Percentiles rank a stretch among this genome's conserved stretches.
Conservation (phyloP, 1,140 invertebrate genomes). For the Tetranychus urticae region DNA sequence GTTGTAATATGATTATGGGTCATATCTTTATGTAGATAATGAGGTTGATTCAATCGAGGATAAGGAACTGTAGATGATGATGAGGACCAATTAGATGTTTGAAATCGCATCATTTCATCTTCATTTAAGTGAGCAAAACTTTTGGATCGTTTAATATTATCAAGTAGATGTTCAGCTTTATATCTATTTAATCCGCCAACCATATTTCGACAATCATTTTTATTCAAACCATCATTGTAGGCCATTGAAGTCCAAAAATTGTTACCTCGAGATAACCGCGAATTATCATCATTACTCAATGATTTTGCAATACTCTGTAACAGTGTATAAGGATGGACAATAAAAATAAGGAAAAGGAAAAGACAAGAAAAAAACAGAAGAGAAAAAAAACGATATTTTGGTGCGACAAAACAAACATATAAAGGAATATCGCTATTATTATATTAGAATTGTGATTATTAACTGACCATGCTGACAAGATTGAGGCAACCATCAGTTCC, state of each 20-base stretch:
- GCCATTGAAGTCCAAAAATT: neutral
- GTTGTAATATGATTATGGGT: neutral
- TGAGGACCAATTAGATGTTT: too few species aligned
- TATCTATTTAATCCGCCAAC: neutral
- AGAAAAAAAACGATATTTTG: too few species aligned
- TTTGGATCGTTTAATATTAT: too few species aligned
- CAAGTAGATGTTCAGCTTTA: neutral
- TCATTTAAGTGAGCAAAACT: too few species aligned
- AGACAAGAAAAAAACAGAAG: too few species aligned
- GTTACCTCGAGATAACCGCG: neutral
- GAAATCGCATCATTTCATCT: too few species aligned
- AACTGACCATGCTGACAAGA: constrained; percentile 53
- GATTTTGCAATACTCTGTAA: constrained; percentile 12
- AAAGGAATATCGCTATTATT: too few species aligned
- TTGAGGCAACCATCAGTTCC: constrained; percentile 67
- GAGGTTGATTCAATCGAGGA: too few species aligned
- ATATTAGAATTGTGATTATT: too few species aligned
- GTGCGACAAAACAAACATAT: too few species aligned
- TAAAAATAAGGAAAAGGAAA: neutral
- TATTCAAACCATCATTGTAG: too few species aligned
- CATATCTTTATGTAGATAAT: neutral
- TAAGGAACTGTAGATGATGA: too few species aligned
- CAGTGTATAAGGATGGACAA: neutral
- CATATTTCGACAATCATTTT: neutral
- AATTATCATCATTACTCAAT: constrained; percentile 3